Conservation (phyloP, 1,140 invertebrate genomes). For the Ctenoplectra terminalis region DNA sequence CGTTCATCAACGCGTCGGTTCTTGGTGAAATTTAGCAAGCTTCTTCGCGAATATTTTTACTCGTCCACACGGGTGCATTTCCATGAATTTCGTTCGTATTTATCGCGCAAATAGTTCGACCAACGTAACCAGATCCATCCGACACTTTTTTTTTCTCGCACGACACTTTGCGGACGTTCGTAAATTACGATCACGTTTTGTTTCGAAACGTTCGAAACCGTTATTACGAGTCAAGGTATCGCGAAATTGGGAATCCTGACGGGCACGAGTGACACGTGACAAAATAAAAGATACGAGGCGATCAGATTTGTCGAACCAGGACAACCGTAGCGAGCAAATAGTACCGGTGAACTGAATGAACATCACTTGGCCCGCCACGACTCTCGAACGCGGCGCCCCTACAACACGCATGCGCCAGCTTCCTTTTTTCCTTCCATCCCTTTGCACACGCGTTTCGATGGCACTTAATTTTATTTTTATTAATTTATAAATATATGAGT, state of each 20-base stretch:
- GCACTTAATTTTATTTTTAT: background rate
- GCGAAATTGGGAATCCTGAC: background rate
- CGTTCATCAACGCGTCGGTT: background rate
- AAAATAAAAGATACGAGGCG: background rate
- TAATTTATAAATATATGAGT: no score
- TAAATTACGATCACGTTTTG: background rate
- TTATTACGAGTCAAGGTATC: background rate
- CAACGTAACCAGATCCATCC: background rate
- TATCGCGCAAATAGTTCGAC: background rate
- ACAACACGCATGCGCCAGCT: conserved; percentile 56
- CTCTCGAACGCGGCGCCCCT: conserved; percentile 50
- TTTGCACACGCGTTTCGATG: conserved; percentile 21
- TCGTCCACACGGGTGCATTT: background rate
- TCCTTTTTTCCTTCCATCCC: conserved; percentile 26
- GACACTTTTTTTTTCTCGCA: background rate
- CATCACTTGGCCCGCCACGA: conserved; percentile 56
- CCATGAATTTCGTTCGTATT: background rate
- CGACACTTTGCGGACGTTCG: background rate
- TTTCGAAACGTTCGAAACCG: background rate
- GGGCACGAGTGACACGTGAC: conserved; percentile 14
- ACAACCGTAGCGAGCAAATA: conserved; percentile 69
- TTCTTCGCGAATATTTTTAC: background rate
- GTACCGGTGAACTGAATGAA: conserved; percentile 72
- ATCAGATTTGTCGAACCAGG: background rate
- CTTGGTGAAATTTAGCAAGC: background rate